Evolutionary conservation across 2,797 vertebrate species (phyloP).

Genomic region (Rhabdophis nuchalis): DNA sequence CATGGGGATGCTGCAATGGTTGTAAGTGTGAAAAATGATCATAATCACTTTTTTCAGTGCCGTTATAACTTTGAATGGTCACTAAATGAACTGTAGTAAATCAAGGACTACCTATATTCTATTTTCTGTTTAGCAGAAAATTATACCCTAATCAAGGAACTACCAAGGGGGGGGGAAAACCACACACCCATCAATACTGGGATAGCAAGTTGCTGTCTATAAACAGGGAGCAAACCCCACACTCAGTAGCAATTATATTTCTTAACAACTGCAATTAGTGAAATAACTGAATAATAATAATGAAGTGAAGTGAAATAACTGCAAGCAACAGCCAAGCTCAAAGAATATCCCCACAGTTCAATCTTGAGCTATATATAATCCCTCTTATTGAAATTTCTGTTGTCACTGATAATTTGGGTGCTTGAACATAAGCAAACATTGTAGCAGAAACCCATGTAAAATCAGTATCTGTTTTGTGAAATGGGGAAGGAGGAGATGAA

Average conservation of each 20-base stretch:
- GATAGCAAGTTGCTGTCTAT: too few species aligned
- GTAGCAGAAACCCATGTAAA: background rate
- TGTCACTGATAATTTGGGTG: background rate
- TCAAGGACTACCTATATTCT: background rate
- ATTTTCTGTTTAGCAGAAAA: background rate
- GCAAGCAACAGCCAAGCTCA: background rate
- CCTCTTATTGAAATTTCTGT: background rate
- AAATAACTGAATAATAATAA: background rate
- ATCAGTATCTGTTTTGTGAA: background rate
- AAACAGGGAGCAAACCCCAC: background rate
- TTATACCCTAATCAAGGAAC: background rate
- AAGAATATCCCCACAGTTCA: background rate
- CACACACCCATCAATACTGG: background rate
- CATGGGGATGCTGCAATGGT: background rate
- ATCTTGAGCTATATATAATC: too few species aligned
- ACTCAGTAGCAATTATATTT: background rate
- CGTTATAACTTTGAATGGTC: background rate
- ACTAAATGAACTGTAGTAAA: too few species aligned
- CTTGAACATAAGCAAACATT: too few species aligned
- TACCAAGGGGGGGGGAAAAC: background rate
- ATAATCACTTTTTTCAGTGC: background rate
- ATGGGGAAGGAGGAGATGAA: background rate
- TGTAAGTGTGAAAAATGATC: background rate
- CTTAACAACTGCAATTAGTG: background rate
- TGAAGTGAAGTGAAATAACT: background rate